These are phyloP conservation scores for Ceyx melanurus DNA, from an alignment of 2,113 vertebrate genomes.

Conservation along the genomic window DNA sequence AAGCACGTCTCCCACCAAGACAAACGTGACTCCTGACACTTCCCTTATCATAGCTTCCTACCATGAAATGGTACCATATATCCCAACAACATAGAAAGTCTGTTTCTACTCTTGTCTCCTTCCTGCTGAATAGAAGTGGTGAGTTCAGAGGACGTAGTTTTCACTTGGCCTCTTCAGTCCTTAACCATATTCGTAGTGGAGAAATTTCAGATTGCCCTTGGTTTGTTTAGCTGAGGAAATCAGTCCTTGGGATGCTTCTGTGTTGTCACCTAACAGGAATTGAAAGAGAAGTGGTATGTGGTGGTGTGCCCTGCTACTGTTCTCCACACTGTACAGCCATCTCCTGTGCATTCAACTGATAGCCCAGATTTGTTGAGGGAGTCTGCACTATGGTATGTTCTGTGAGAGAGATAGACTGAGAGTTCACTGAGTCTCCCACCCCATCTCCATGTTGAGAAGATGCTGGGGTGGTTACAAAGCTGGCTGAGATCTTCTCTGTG, in stretches of 20 bases:
- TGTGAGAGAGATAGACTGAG: not conserved
- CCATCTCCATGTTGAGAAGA: not conserved
- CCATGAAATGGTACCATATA: not conserved
- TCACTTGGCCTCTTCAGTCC: not conserved
- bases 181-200: not conserved
- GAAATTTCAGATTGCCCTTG: not conserved
- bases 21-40: not conserved
- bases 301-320: not conserved
- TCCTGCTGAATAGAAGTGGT: not conserved
- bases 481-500: fast-evolving
- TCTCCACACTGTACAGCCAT: not conserved
- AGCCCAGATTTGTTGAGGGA: not conserved
- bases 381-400: not conserved
- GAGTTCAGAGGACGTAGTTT: not conserved
- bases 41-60: not conserved
- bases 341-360: not conserved
- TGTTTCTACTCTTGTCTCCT: not conserved
- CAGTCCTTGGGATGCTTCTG: not conserved
- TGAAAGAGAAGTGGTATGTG: not conserved
- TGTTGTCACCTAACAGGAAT: fast-evolving
- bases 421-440: not conserved
- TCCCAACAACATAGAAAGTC: not conserved
- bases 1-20: not conserved
- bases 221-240: not conserved
- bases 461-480: not conserved